Evolutionary conservation across 92 coral and sea anemone genomes (phyloP).

Genomic region (Pocillopora grandis): DNA sequence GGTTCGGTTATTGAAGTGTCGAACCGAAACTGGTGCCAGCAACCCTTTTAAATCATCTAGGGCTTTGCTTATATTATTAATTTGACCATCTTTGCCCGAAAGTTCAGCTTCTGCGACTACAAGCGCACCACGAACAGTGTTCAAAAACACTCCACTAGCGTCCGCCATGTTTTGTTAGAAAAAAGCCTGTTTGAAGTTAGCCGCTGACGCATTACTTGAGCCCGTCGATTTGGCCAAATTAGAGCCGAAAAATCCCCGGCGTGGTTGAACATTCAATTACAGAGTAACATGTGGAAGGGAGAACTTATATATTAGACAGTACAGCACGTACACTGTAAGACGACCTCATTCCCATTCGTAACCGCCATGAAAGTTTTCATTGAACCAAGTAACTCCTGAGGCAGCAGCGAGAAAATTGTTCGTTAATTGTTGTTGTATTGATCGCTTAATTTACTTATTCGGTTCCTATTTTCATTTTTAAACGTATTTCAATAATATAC

Average conservation of each 20-base stretch:
- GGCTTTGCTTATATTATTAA: background rate
- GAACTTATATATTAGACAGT: no score
- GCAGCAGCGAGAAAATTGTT: no score
- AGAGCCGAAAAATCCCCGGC: background rate
- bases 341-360: no score
- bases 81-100: background rate
- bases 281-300: no score
- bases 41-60: constrained; percentile 8
- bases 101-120: constrained; percentile 9
- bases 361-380: no score
- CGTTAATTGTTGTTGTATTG: no score
- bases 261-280: no score
- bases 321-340: no score
- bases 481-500: no score
- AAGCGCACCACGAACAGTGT: constrained; percentile 2
- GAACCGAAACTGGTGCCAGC: constrained; percentile 8
- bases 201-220: constrained; percentile 13
- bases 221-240: constrained; percentile 13
- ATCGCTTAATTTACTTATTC: no score
- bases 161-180: constrained; percentile 9
- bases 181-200: background rate
- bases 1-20: constrained; percentile 16
- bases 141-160: constrained; percentile 6
- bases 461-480: no score
- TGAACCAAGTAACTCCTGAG: no score